These are phyloP conservation scores for Drosophila testacea DNA, from an alignment of 2,888 invertebrate species.

Conservation along the genomic window DNA sequence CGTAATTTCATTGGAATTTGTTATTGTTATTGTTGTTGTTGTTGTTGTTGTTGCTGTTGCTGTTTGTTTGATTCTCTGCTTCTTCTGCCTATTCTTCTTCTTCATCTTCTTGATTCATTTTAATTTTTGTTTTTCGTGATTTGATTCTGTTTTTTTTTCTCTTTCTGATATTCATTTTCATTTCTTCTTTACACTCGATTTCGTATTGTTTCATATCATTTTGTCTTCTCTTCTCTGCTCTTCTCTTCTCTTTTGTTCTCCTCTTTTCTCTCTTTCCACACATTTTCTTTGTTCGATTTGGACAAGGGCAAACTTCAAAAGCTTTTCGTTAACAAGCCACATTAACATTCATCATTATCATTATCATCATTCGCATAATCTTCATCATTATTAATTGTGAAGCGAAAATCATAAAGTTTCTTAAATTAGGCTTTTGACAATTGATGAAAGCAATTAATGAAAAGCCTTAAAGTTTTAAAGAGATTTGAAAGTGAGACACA, in stretches of 20 bases:
- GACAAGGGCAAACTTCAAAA: constrained; percentile 23
- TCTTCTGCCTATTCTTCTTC: constrained; percentile 18
- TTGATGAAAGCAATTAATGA: too few species aligned
- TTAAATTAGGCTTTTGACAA: not conserved
- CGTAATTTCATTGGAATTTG: constrained; percentile 67
- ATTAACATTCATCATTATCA: not conserved
- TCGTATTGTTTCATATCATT: constrained; percentile 4
- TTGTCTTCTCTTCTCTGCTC: not conserved
- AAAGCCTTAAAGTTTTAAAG: not conserved
- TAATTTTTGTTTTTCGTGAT: constrained; percentile 14
- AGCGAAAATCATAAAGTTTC: constrained; percentile 2
- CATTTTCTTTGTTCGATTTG: constrained; percentile 1
- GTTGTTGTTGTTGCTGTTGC: constrained; percentile 2
- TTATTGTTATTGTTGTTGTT: constrained; percentile 24
- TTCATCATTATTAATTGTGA: not conserved
- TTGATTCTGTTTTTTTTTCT: constrained; percentile 1
- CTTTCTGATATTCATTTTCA: constrained; percentile 13
- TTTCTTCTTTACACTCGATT: constrained; percentile 18
- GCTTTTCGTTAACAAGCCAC: constrained; percentile 7
- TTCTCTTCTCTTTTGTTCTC: not conserved
- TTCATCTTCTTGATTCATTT: constrained; percentile 12
- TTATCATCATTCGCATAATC: not conserved
- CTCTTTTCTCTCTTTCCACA: not conserved
- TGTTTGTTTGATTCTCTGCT: constrained; percentile 23
- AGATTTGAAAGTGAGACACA: not conserved